Conservation (phyloP, 2,797 vertebrate genomes). For the Micromesistius poutassou region DNA sequence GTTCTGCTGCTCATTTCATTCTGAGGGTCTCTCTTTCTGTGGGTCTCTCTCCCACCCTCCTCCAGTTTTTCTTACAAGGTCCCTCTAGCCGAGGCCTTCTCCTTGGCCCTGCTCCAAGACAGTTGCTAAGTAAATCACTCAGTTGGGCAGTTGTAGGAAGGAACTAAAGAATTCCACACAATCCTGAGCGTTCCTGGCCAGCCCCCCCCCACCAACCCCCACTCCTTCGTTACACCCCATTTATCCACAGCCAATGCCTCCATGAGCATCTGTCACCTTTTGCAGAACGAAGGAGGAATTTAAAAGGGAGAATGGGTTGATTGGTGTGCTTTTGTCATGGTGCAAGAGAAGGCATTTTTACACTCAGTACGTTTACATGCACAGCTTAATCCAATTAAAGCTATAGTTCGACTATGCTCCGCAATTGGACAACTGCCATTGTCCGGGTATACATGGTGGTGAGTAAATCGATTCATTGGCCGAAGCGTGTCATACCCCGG, state of each 20-base stretch:
- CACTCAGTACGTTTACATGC: too few relatives aligned
- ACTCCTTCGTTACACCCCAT: conserved; percentile 8
- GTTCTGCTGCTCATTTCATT: conserved; percentile 8
- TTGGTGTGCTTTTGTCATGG: not conserved
- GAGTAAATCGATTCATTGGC: too few relatives aligned
- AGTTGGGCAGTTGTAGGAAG: conserved; percentile 57
- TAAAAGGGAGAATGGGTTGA: not conserved
- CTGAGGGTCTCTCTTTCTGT: conserved; percentile 34
- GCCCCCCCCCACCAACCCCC: conserved; percentile 20
- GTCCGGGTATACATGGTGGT: too few relatives aligned
- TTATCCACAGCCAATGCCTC: conserved; percentile 25
- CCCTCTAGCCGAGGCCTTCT: conserved; percentile 55
- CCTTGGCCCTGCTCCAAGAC: conserved; percentile 70
- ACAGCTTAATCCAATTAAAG: too few relatives aligned
- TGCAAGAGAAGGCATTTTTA: too few relatives aligned
- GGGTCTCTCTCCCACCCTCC: conserved; percentile 25
- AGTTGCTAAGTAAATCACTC: conserved; percentile 79
- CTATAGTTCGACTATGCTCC: too few relatives aligned
- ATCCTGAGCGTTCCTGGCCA: conserved; percentile 61
- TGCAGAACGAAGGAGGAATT: conserved; percentile 22
- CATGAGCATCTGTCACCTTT: conserved; percentile 20
- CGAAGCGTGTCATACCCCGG: too few relatives aligned
- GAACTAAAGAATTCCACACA: conserved; percentile 71
- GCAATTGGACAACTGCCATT: too few relatives aligned
- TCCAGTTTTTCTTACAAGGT: conserved; percentile 44